Conservation (phyloP, 2,888 invertebrate species). For the Drosophila robusta region DNA sequence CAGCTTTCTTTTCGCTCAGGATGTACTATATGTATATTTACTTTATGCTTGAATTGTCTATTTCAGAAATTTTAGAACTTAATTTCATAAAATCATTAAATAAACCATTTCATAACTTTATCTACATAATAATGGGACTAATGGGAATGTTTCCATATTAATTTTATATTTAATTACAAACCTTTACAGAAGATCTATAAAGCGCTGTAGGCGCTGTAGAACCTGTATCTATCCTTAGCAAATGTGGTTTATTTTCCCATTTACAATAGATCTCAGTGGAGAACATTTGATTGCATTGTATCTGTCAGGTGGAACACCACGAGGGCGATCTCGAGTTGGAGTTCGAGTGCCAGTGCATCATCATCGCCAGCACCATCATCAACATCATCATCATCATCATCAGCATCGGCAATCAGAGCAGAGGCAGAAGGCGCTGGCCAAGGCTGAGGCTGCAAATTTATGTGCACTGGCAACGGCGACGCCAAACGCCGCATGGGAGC, state of each 20-base stretch:
- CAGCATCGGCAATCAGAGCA: conserved; percentile 32
- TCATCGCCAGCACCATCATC: conserved; percentile 20
- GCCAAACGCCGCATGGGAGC: conserved; percentile 39
- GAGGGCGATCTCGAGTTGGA: conserved; percentile 11
- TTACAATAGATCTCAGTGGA: conserved; percentile 11
- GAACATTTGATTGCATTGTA: conserved; percentile 40
- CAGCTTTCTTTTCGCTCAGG: conserved; percentile 4
- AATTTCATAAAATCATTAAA: too few relatives aligned
- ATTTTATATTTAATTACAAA: too few relatives aligned
- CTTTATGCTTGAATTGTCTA: too few relatives aligned
- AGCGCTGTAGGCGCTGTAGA: too few relatives aligned
- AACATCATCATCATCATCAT: conserved; percentile 15
- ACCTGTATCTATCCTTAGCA: too few relatives aligned
- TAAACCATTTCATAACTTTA: too few relatives aligned
- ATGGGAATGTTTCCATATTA: too few relatives aligned
- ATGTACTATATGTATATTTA: too few relatives aligned
- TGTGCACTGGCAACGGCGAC: conserved; percentile 34
- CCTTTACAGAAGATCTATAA: too few relatives aligned
- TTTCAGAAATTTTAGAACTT: too few relatives aligned
- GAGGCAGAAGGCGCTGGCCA: conserved; percentile 12
- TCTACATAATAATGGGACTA: too few relatives aligned
- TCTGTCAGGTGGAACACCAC: conserved; percentile 45
- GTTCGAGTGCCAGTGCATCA: conserved; percentile 21
- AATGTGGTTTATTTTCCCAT: too few relatives aligned
- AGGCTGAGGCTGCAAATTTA: conserved; percentile 35